Evolutionary conservation across 2,888 invertebrate genomes (phyloP).

Genomic region (Julus scanicus): DNA sequence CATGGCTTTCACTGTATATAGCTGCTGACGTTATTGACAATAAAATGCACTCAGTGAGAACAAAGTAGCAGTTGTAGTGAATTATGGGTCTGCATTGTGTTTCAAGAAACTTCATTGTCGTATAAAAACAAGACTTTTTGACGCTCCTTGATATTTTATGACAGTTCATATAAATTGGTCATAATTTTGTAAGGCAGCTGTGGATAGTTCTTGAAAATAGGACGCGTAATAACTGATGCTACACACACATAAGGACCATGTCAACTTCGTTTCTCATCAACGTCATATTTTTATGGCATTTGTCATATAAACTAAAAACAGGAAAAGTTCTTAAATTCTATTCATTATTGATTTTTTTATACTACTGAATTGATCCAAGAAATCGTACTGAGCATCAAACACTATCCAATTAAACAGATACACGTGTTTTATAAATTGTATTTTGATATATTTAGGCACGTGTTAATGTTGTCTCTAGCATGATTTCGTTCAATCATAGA

Average conservation of each 20-base stretch:
- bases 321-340: neutral
- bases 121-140: constrained; percentile 10
- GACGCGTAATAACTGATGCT: neutral
- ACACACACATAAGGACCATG: neutral
- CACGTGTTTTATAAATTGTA: no score
- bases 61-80: neutral
- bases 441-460: no score
- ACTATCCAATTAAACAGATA: no score
- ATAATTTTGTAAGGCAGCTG: neutral
- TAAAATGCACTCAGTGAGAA: neutral
- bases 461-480: no score
- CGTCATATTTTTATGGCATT: neutral
- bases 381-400: no score
- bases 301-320: neutral
- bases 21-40: neutral
- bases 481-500: no score
- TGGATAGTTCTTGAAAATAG: neutral
- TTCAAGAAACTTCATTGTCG: neutral
- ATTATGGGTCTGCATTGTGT: constrained; percentile 19
- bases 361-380: no score
- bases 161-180: constrained; percentile 4
- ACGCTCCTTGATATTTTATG: neutral
- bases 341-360: neutral
- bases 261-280: neutral
- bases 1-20: neutral